phyloP scores from a whole-genome alignment of 92 coral and sea anemone species.

The Porites lobata region DNA sequence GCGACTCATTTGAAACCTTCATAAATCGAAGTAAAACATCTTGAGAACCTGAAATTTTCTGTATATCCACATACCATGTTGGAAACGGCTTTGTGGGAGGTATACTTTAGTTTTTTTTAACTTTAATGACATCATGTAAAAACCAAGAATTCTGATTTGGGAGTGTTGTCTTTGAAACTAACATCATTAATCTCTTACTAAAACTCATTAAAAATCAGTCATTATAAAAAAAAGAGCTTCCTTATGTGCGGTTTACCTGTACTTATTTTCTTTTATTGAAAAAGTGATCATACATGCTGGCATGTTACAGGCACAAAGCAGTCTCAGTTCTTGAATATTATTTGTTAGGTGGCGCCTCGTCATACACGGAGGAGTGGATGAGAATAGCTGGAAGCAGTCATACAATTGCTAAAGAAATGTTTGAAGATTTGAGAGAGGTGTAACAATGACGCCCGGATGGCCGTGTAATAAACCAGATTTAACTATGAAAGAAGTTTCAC shows the following conservation, averaged over 20 bases:
- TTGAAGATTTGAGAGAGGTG: constrained; percentile 19
- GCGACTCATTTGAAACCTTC: constrained; percentile 27
- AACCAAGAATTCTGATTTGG: constrained; percentile 41
- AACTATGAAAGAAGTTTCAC: no score
- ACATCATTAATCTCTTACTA: not conserved
- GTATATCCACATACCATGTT: constrained; percentile 46
- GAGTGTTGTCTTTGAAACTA: constrained; percentile 19
- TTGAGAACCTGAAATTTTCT: constrained; percentile 13
- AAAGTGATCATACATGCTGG: constrained; percentile 11
- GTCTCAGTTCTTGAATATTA: constrained; percentile 14
- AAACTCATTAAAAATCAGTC: constrained; percentile 1
- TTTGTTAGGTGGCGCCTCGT: constrained; percentile 11
- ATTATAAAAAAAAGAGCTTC: constrained; percentile 14
- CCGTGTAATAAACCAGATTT: no score
- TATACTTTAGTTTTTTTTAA: constrained; percentile 42
- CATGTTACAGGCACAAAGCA: not conserved
- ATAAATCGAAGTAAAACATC: constrained; percentile 18
- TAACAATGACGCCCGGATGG: no score
- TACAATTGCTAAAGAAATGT: constrained; percentile 24
- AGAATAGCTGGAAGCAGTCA: constrained; percentile 29
- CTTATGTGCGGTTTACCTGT: not conserved
- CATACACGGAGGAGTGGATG: constrained; percentile 14
- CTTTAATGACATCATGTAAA: constrained; percentile 32
- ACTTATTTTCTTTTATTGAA: constrained; percentile 2
- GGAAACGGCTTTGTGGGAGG: constrained; percentile 42